A percentile compares a stretch with the other conserved stretches of the same genome.
Conservation (phyloP, 2,888 invertebrate species). For the Xestia c-nigrum region DNA sequence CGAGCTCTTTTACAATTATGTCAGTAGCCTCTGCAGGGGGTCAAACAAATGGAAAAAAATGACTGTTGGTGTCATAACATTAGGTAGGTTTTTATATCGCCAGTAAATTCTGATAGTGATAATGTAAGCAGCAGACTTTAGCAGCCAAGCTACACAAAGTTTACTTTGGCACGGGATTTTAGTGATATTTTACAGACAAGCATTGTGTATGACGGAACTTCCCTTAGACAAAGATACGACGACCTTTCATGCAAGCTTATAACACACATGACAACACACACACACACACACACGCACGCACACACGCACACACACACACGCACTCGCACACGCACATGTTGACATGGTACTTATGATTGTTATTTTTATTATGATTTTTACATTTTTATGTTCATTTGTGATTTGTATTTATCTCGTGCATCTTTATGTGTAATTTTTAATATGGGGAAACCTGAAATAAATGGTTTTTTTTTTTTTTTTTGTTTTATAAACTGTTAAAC, state of each 20-base stretch:
- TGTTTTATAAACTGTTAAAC: background rate
- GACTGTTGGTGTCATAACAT: background rate
- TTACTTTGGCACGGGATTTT: background rate
- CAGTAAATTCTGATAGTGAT: background rate
- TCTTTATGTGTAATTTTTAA: no score
- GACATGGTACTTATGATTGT: no score
- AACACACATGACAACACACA: no score
- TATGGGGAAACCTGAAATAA: no score
- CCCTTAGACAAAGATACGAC: background rate
- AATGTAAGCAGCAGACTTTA: no score
- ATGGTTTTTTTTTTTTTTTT: no score
- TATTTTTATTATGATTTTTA: no score
- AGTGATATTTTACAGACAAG: background rate
- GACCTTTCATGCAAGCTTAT: background rate
- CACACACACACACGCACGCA: no score
- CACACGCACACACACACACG: no score
- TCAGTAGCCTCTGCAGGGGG: background rate
- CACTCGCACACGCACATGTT: no score
- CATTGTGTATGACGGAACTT: background rate
- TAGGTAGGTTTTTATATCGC: background rate
- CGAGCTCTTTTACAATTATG: background rate
- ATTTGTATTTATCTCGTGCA: no score
- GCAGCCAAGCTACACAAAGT: background rate
- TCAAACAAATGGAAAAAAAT: background rate
- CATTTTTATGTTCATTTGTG: no score